Conservation (phyloP, 1,140 invertebrate genomes). For the Leptoteleia sp. region DNA sequence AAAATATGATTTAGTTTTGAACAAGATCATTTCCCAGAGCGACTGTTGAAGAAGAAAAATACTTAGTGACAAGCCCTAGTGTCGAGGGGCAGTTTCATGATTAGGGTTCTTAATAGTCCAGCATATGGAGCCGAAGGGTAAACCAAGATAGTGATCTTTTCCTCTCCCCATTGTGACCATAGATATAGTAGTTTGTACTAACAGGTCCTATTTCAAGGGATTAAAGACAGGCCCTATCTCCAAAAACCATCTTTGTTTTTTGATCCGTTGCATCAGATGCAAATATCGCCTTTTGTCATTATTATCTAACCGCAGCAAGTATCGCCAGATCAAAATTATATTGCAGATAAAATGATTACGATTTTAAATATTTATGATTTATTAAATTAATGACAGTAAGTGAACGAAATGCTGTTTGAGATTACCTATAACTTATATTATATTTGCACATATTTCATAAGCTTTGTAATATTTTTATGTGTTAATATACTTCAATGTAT, state of each 20-base stretch:
- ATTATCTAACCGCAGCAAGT: constrained; percentile 38
- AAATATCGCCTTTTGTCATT: constrained; percentile 67
- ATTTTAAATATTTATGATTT: no score
- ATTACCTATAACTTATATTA: no score
- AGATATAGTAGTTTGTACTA: constrained; percentile 70
- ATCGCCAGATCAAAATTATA: constrained; percentile 37
- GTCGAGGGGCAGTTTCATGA: constrained; percentile 72
- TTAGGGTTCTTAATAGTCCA: constrained; percentile 78
- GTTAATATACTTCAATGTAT: no score
- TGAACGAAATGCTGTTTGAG: no score
- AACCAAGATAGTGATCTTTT: constrained; percentile 73
- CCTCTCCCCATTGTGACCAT: constrained; percentile 32
- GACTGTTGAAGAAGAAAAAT: constrained; percentile 78
- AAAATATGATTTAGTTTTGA: no score
- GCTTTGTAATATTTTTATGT: no score
- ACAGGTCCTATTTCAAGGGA: constrained; percentile 80
- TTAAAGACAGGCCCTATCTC: constrained; percentile 70
- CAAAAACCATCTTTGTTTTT: constrained; percentile 55
- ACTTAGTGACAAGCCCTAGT: constrained; percentile 78
- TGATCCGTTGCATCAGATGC: constrained; percentile 65
- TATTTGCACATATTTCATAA: no score
- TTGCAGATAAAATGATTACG: constrained; percentile 8
- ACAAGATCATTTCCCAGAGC: constrained; percentile 72
- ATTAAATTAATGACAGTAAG: no score
- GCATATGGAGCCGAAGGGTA: constrained; percentile 79